Conservation (phyloP, 2,888 invertebrate genomes). For the Epistrophe eligans region DNA sequence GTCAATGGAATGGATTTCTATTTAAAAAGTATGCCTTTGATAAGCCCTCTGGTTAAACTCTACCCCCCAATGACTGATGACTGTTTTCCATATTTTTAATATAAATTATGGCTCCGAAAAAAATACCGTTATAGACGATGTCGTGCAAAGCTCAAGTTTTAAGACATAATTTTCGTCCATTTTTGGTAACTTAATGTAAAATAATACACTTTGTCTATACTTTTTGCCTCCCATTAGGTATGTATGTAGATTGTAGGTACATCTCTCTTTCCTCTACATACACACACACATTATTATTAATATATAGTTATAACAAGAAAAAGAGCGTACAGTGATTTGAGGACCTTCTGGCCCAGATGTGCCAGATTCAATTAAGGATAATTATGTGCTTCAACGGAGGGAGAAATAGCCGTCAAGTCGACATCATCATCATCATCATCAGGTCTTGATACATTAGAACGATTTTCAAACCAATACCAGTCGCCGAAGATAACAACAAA, state of each 20-base stretch:
- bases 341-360: constrained; percentile 70
- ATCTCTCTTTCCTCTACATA: neutral
- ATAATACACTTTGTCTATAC: constrained; percentile 44
- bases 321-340: constrained; percentile 29
- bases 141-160: constrained; percentile 19
- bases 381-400: constrained; percentile 76
- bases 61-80: constrained; percentile 29
- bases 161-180: constrained; percentile 59
- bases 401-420: constrained; percentile 74
- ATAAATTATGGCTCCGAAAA: neutral
- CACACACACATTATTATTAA: neutral
- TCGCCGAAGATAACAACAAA: constrained; percentile 57
- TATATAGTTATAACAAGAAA: neutral
- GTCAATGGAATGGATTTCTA: constrained; percentile 39
- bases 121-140: constrained; percentile 19
- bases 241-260: no score
- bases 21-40: constrained; percentile 3
- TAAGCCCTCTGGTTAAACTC: constrained; percentile 1
- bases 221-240: neutral
- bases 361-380: constrained; percentile 74
- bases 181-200: constrained; percentile 33
- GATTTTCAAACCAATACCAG: constrained; percentile 49
- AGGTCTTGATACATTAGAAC: constrained; percentile 50
- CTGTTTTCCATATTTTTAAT: constrained; percentile 3
- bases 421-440: constrained; percentile 68